A percentile compares a stretch with the other conserved stretches of the same genome.
Evolutionary conservation across 2,113 vertebrate genomes (phyloP).

Genomic region (Andinoacara biseriatus): DNA sequence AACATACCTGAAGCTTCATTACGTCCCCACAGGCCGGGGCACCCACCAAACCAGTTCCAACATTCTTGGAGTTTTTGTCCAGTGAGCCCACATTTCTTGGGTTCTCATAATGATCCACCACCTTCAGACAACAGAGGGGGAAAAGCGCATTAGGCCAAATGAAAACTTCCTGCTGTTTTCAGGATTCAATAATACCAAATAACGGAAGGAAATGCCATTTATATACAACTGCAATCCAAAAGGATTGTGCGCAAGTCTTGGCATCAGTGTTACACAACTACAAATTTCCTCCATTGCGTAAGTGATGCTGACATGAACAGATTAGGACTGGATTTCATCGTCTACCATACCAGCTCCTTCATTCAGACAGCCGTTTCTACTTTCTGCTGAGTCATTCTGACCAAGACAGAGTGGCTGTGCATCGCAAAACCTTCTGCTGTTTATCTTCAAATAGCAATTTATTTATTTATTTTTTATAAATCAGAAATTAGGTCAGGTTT

Average conservation of each 20-base stretch:
- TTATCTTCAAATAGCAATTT: too few species aligned
- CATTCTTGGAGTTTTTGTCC: constrained; percentile 90
- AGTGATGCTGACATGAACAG: constrained; percentile 43
- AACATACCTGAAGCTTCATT: constrained; percentile 94
- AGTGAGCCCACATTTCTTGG: constrained; percentile 94
- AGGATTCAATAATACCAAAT: background rate
- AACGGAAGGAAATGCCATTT: background rate
- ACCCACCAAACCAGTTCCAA: constrained; percentile 95
- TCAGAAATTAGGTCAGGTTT: background rate
- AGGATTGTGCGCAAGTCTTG: background rate
- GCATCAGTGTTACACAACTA: constrained; percentile 25
- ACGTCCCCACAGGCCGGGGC: constrained; percentile 97
- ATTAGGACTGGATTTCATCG: constrained; percentile 51
- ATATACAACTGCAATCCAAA: background rate
- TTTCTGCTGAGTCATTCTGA: constrained; percentile 69
- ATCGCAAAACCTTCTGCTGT: background rate
- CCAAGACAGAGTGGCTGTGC: background rate
- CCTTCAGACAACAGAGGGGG: constrained; percentile 75
- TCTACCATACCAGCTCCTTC: constrained; percentile 16
- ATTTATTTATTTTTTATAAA: too few species aligned
- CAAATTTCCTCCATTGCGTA: constrained; percentile 5
- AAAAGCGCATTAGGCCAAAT: background rate
- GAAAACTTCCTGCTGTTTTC: background rate
- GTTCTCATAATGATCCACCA: constrained; percentile 98
- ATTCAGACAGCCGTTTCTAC: background rate